These are phyloP conservation scores for Zele albiditarsus DNA, from an alignment of 2,888 invertebrate species.

Conservation along the genomic window DNA sequence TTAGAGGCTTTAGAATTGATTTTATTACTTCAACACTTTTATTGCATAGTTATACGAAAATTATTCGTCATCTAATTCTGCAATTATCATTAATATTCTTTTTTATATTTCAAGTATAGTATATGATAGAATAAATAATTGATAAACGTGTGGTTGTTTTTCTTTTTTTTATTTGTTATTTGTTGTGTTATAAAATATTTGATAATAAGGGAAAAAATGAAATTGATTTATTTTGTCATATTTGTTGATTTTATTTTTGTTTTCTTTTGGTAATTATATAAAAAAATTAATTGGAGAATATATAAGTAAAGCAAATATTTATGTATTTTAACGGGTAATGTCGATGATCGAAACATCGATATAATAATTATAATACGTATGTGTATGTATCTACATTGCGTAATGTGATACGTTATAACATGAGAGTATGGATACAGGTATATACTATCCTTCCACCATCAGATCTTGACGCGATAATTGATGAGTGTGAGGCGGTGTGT, in stretches of 20 bases:
- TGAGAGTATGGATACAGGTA: background rate
- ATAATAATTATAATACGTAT: background rate
- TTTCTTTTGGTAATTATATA: background rate
- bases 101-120: background rate
- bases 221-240: too few species aligned
- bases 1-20: background rate
- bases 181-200: background rate
- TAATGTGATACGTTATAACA: slow-evolving; percentile 35
- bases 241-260: too few species aligned
- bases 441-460: slow-evolving; percentile 34
- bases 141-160: background rate
- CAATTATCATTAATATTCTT: background rate
- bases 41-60: background rate
- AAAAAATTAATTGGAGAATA: background rate
- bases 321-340: slow-evolving; percentile 15
- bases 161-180: background rate
- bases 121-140: background rate
- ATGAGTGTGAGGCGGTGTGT: slow-evolving; percentile 32
- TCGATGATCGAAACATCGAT: slow-evolving; percentile 4
- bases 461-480: slow-evolving; percentile 45
- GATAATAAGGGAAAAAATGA: too few species aligned
- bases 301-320: slow-evolving; percentile 6
- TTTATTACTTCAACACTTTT: slow-evolving; percentile 1
- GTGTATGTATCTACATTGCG: slow-evolving; percentile 40
- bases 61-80: background rate